Conservation (phyloP, 2,113 vertebrate genomes). For the Prunella fulvescens region DNA sequence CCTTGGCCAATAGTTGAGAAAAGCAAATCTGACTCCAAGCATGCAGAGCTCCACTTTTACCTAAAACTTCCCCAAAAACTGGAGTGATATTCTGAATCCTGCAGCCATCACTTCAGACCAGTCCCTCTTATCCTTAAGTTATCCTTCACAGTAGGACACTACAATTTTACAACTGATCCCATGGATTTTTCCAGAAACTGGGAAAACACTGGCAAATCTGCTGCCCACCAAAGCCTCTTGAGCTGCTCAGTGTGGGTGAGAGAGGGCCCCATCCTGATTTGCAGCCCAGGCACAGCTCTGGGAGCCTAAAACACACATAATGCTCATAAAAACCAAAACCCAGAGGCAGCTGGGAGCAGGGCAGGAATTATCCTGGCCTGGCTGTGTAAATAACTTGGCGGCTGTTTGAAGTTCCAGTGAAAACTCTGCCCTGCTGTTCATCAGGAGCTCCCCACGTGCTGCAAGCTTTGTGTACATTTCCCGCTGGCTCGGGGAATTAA, state of each 20-base stretch:
- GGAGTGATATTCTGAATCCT: background rate
- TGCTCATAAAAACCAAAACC: background rate
- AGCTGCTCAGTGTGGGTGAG: accelerated
- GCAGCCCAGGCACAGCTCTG: background rate
- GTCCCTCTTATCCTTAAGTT: background rate
- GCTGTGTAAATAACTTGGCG: background rate
- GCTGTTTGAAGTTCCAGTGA: background rate
- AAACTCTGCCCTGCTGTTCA: background rate
- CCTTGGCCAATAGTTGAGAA: background rate
- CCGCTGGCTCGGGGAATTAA: background rate
- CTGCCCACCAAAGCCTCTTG: accelerated
- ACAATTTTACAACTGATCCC: background rate
- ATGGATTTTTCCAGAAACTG: background rate
- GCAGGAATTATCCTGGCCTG: background rate
- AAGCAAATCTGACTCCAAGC: background rate
- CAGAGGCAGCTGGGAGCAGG: background rate
- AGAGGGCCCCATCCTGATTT: accelerated
- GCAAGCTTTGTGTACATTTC: conserved; percentile 21
- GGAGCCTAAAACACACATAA: background rate
- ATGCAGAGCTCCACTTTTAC: background rate
- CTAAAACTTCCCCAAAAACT: background rate
- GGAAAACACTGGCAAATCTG: background rate
- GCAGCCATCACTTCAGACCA: background rate
- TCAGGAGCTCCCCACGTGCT: background rate
- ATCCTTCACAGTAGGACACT: background rate